Evolutionary conservation across 2,797 vertebrate species (phyloP), one percentile per base, ranked within the genome.

Genomic region (Intellagama lesueurii): DNA sequence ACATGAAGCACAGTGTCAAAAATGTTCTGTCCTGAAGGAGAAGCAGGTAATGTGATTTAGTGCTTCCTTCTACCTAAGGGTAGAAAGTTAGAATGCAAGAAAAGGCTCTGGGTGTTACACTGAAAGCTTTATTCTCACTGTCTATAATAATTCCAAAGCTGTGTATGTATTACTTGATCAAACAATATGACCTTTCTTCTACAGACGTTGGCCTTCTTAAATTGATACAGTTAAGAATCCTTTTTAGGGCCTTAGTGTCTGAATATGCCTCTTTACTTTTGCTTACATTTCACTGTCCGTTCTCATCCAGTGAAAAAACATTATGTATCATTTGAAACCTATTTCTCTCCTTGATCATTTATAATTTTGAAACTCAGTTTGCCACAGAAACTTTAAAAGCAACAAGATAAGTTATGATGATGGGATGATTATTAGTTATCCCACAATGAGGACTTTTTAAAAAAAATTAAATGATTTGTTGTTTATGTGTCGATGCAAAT

Each of bases 1-100:
- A 93, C 88, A 19, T 93, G 94, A 94, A 95, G 91, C 92, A 90
- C 0, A 89, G 5, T 91, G 94, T 96, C 85, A 89, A 95, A 91
- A 94, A 83, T 87, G 92, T 93, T 93, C 91, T 77, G 83, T 91
- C 90, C 88, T 66, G 0, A 95, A 92, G 16, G 96, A 93, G 93
- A 85, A 93, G 87, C 76, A 80, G 92, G 91, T 95, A 68, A 83
- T 91, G 91, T 93, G 76, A 87, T 90, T 83, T 90, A 88, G 83
- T 92, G 28, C 87, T 92, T 90, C 86, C 60, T 86, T 14, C 40
- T 52, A 90, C 56, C 87, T 49, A 72, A 87, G 87, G 87, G 90
- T 35, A 88, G 90, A 73, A 90, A 91, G 88, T 91, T 73, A 91
- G 79, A 80, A 82, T 35, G 91, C 84, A 91, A 81, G 87, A 66